Base-by-base conservation (phyloP, 2,113 vertebrate species). In the Perognathus longimembris region DNA sequence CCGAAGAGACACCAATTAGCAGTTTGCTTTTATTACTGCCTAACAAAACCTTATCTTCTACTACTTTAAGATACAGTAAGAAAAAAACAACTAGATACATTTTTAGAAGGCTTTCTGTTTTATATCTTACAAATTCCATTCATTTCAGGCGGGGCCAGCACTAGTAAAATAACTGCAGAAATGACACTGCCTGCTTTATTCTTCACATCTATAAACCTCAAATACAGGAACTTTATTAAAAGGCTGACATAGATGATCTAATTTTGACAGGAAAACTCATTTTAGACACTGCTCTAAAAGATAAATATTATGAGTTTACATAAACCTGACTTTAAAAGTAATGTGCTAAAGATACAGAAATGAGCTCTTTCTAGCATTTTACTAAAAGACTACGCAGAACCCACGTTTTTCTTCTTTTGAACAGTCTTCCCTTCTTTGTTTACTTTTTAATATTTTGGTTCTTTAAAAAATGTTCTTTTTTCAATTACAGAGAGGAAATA, bases 401-500 rank as follows among this genome's bases (percentile, higher is more conserved):
- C 89, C 85, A 87, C 92, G 38, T 82, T 95, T 93, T 97, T 94
- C 91, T 96, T 95, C 67, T 90, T 78, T 94, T 89, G 75, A 97
- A 92, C 85, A 96, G 93, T 95, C 61, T 88, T 92, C 89, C 95
- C 94, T 96, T 96, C 95, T 97, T 97, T 97, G 96, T 96, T 98
- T 97, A 96, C 96, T 94, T 97, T 95, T 97, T 97, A 95, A 92
- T 95, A 97, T 96, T 97, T 95, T 95, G 91, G 94, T 94, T 97
- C 96, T 97, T 97, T 67, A 40, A 64, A 94, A 96, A 94, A 95
- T 67, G 87, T 87, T 88, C 95, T 95, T 96, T 95, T 88, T 93
- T 96, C 97, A 98, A 98, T 98, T 98, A 97, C 83, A 96, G 94
- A 92, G 93, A 98, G 96, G 97, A 98, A 98, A 98, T 98, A 98